A percentile compares a stretch with the other conserved stretches of the same genome.
Evolutionary conservation across 2,888 invertebrate genomes (phyloP).

Genomic region (Lomographa bimaculata): DNA sequence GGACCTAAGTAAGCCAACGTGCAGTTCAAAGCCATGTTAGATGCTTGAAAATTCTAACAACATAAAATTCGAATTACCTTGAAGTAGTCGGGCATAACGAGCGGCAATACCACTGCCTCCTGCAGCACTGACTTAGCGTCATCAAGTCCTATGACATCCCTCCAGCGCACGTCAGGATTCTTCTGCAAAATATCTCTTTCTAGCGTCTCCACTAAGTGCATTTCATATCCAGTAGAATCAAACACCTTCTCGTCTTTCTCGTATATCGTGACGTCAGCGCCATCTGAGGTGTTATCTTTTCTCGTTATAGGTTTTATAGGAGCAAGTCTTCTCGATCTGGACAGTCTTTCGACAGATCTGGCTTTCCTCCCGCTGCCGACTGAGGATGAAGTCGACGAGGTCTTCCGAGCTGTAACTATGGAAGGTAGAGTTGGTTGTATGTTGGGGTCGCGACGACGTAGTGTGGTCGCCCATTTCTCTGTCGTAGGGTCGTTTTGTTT

Average conservation of each 20-base stretch:
- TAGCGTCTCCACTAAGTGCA: conserved; percentile 90
- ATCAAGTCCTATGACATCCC: conserved; percentile 88
- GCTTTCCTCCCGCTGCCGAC: conserved; percentile 66
- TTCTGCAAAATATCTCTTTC: conserved; percentile 93
- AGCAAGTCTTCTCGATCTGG: conserved; percentile 48
- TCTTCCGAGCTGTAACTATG: conserved; percentile 71
- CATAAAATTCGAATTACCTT: conserved; percentile 81
- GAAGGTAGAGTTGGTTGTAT: conserved; percentile 86
- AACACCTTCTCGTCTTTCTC: conserved; percentile 81
- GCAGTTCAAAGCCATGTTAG: no score
- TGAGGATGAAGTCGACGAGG: conserved; percentile 78
- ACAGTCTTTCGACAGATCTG: conserved; percentile 73
- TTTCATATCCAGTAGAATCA: conserved; percentile 88
- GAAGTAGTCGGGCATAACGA: conserved; percentile 95
- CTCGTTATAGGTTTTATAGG: conserved; percentile 65
- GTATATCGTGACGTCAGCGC: conserved; percentile 56
- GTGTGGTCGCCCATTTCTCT: conserved; percentile 88
- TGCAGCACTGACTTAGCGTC: conserved; percentile 91
- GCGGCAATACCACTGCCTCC: conserved; percentile 94
- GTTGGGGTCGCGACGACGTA: conserved; percentile 86
- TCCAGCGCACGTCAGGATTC: conserved; percentile 93
- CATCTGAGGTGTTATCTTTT: conserved; percentile 65
- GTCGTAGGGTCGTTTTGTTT: conserved; percentile 74
- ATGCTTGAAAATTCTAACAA: no score
- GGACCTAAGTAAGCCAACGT: no score